These are phyloP conservation scores for Rhinatrema bivittatum DNA, from an alignment of 2,797 vertebrate genomes.

Conservation along the genomic window DNA sequence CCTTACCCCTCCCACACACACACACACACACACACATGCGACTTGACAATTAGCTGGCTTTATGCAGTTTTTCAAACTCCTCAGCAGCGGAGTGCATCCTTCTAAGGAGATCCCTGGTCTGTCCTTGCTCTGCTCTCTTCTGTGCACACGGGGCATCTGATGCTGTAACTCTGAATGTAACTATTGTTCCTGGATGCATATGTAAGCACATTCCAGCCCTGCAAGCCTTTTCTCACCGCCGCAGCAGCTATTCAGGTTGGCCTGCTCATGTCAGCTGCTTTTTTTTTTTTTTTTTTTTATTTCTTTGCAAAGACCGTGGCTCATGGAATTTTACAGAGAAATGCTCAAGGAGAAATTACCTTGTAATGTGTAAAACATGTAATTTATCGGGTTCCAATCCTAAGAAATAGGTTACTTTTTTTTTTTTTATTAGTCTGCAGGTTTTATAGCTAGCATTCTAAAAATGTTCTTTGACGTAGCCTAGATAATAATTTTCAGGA, in stretches of 20 bases:
- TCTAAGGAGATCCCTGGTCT: too few relatives aligned
- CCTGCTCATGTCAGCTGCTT: too few relatives aligned
- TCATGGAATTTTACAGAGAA: slow-evolving; percentile 5
- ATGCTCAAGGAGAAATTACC: background rate
- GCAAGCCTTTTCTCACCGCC: slow-evolving; percentile 18
- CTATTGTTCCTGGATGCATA: slow-evolving; percentile 22
- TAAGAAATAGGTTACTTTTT: background rate
- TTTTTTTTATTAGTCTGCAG: too few relatives aligned
- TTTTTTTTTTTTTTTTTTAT: too few relatives aligned
- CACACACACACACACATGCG: too few relatives aligned
- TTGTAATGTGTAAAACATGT: background rate
- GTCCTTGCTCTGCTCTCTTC: background rate
- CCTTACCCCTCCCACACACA: too few relatives aligned
- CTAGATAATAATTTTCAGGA: too few relatives aligned
- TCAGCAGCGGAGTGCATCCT: too few relatives aligned
- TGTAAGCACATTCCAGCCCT: slow-evolving; percentile 27
- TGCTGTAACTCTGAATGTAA: slow-evolving; percentile 19
- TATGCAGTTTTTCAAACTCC: too few relatives aligned
- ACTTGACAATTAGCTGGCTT: too few relatives aligned
- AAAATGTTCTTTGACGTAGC: too few relatives aligned
- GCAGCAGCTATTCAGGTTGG: slow-evolving; percentile 24
- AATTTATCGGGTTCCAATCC: background rate
- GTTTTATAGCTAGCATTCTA: too few relatives aligned
- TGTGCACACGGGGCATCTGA: background rate
- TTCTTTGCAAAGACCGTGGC: background rate